Conservation (phyloP, 1,140 invertebrate genomes). For the Procambarus clarkii region DNA sequence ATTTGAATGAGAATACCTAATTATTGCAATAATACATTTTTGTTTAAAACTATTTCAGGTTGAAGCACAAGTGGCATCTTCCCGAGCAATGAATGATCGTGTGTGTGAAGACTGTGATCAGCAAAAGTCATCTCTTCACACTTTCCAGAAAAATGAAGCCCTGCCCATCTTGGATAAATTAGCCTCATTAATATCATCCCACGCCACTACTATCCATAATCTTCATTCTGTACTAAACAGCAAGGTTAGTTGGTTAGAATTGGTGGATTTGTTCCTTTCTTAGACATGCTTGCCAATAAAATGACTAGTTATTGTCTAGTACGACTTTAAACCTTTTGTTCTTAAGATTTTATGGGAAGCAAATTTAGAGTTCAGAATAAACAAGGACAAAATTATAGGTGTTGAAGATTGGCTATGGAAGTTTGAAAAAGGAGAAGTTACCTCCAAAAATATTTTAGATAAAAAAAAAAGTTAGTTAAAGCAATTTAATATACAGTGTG, state of each 20-base stretch:
- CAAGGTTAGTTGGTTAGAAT: constrained; percentile 15
- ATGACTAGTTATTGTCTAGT: no score
- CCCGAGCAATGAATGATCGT: not conserved
- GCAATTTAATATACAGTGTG: no score
- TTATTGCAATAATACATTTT: not conserved
- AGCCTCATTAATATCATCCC: constrained; percentile 28
- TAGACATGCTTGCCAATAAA: no score
- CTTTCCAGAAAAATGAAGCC: not conserved
- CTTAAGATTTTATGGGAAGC: no score
- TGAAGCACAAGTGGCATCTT: not conserved
- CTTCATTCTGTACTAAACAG: not conserved
- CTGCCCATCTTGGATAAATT: constrained; percentile 21
- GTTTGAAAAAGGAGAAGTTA: no score
- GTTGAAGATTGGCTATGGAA: no score
- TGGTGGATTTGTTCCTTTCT: not conserved
- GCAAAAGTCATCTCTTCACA: not conserved
- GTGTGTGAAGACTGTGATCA: constrained; percentile 1
- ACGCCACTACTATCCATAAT: not conserved
- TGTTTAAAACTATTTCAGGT: constrained; percentile 1
- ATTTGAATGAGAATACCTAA: no score
- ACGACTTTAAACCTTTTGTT: no score
- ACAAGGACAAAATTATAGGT: no score
- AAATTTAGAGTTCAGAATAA: no score
- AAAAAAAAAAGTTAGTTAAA: no score
- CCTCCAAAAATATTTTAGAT: no score